Evolutionary conservation across 2,797 vertebrate genomes (phyloP), one percentile per base, ranked within the genome.

Genomic region (Trachops cirrhosus): DNA sequence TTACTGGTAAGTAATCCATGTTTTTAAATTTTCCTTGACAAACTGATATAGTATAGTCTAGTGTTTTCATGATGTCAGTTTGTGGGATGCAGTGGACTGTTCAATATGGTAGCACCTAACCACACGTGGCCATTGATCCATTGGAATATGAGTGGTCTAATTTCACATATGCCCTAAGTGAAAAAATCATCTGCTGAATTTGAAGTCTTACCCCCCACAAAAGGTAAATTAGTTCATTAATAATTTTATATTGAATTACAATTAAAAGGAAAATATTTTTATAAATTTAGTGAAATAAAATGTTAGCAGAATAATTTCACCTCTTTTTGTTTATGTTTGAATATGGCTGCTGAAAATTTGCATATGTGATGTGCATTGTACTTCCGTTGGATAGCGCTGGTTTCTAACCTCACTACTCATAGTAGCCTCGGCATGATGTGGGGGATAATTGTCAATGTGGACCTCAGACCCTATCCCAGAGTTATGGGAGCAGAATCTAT

Each of bases 1-100:
- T 98, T 99, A 96, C 98, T 99, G 97, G 97, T 98, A 90, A 97
- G 95, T 96, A 90, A 50, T 22, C 3, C 11, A 5, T 64, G 12
- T 12, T 83, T 94, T 86, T 39, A 82, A 44, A 12, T 89, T 85
- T 59, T 64, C 68, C 9, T 89, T 92, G 18, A 57, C 18, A 79
- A 79, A 32, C 37, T 67, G 1, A 1, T n/a, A 3, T 41, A 73
- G 39, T 39, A 3, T 34, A 70, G 22, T 22, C 21, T 87, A 34
- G 4, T 29, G 5, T 83, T 83, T 83, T 50, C 41, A 57, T 80
- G 2, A 19, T 71, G n/a, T 67, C 18, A 4, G 67, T 89, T 85
- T 39, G 79, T 78, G 14, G 44, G 22, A 77, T 78, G 6, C n/a
- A 73, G 11, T 50, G 9, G 14, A 6, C 50, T 88, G 21, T 74